These are phyloP conservation scores for Mesoligia furuncula DNA, from an alignment of 2,888 invertebrate genomes.

Conservation along the genomic window DNA sequence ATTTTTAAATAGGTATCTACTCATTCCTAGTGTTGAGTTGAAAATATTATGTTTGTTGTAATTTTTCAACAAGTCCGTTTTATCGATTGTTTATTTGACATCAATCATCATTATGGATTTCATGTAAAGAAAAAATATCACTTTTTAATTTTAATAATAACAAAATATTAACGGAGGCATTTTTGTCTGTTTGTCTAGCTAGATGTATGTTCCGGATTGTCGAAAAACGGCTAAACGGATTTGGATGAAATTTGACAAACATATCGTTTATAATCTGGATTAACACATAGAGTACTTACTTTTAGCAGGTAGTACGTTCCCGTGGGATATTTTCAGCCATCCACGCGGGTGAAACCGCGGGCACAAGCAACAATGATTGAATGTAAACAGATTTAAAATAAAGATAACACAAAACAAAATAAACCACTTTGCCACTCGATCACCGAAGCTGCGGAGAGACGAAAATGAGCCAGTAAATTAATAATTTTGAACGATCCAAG, in stretches of 20 bases:
- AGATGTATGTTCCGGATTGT: neutral
- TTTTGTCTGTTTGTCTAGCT: no score
- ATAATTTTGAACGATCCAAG: conserved; percentile 23
- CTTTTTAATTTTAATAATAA: no score
- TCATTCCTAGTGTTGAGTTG: conserved; percentile 1
- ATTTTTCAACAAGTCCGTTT: conserved; percentile 22
- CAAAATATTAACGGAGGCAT: no score
- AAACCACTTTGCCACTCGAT: conserved; percentile 17
- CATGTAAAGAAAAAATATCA: neutral
- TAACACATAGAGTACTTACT: no score
- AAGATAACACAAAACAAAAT: neutral
- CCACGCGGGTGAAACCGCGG: neutral
- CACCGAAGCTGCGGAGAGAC: conserved; percentile 4
- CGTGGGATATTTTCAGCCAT: neutral
- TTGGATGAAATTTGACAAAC: neutral
- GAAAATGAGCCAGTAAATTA: conserved; percentile 6
- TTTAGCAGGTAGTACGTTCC: neutral
- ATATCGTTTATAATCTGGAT: neutral
- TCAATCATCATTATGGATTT: neutral
- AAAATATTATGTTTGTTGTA: neutral
- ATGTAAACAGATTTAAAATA: neutral
- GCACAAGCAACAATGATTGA: neutral
- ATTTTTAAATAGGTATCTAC: neutral
- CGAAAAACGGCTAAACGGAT: neutral
- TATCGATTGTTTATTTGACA: neutral